Evolutionary conservation across 2,888 invertebrate genomes (phyloP).

Genomic region (Acanthosepion esculentum): DNA sequence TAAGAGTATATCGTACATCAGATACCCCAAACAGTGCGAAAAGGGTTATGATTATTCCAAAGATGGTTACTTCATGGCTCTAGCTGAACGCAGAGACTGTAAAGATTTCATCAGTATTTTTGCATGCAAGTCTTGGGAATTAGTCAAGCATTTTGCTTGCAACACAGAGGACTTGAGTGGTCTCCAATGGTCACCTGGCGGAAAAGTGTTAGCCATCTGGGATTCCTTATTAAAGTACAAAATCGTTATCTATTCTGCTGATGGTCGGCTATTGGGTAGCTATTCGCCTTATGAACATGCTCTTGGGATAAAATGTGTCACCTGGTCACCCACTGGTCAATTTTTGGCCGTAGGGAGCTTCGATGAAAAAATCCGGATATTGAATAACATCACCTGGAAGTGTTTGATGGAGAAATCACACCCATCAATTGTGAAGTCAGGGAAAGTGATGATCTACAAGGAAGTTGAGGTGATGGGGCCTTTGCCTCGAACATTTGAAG

Average conservation of each 20-base stretch:
- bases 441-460: conserved; percentile 57
- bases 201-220: conserved; percentile 73
- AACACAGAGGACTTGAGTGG: conserved; percentile 75
- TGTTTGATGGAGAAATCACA: conserved; percentile 70
- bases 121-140: conserved; percentile 72
- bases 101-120: conserved; percentile 75
- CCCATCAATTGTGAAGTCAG: conserved; percentile 63
- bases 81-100: conserved; percentile 75
- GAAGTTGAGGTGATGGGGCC: conserved; percentile 38
- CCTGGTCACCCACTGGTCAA: conserved; percentile 76
- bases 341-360: conserved; percentile 76
- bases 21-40: conserved; percentile 74
- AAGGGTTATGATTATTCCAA: conserved; percentile 71
- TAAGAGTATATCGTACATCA: conserved; percentile 76
- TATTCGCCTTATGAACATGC: conserved; percentile 73
- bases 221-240: conserved; percentile 74
- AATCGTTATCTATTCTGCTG: conserved; percentile 73
- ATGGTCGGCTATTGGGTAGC: conserved; percentile 74
- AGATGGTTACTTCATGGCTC: conserved; percentile 75
- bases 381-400: conserved; percentile 76
- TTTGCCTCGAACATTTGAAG: conserved; percentile 40
- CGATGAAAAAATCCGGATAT: conserved; percentile 74
- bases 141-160: conserved; percentile 75
- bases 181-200: conserved; percentile 75
- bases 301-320: conserved; percentile 73